Conservation (phyloP, 2,113 vertebrate species). For the Coreoperca whiteheadi region DNA sequence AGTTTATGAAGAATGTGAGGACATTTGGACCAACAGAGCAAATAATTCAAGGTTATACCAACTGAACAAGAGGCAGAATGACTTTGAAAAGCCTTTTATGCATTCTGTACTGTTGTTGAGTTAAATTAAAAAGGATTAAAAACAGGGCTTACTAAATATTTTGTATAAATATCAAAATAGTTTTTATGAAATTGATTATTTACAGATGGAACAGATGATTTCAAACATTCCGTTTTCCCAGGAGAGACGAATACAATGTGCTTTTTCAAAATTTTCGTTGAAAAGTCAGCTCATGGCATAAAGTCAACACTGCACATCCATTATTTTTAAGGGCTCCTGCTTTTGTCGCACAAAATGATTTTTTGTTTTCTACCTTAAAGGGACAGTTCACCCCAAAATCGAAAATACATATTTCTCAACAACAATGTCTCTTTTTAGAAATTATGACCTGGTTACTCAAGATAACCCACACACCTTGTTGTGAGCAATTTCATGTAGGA, state of each 20-base stretch:
- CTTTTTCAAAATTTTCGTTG: background rate
- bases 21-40: background rate
- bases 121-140: background rate
- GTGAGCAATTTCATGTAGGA: too few species aligned
- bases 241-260: background rate
- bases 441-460: too few species aligned
- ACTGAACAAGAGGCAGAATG: background rate
- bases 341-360: background rate
- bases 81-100: background rate
- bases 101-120: too few species aligned
- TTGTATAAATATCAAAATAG: background rate
- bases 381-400: too few species aligned
- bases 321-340: background rate
- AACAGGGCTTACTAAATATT: background rate
- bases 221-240: background rate
- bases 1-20: conserved; percentile 7
- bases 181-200: background rate
- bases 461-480: too few species aligned
- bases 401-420: too few species aligned
- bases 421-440: too few species aligned
- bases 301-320: background rate
- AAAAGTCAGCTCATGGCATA: background rate
- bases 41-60: conserved; percentile 6
- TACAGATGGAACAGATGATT: background rate
- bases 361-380: background rate